Conservation (phyloP, 2,113 vertebrate species). For the Oreochromis niloticus region DNA sequence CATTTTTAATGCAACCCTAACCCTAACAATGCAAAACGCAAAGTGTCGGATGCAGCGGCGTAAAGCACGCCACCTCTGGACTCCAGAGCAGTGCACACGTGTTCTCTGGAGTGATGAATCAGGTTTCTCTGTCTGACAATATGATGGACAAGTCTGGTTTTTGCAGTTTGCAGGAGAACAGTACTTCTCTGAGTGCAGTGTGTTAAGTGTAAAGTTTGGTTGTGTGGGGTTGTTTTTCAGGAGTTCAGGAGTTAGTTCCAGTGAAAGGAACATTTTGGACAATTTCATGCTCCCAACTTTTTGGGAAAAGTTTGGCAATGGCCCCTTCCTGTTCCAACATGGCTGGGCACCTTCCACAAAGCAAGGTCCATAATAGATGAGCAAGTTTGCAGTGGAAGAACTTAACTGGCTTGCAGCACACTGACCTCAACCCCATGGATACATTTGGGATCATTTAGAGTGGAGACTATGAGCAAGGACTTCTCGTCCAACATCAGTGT, state of each 20-base stretch:
- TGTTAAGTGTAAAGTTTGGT: background rate
- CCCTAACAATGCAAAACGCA: background rate
- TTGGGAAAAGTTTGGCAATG: too few relatives aligned
- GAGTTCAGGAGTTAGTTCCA: background rate
- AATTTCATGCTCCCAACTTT: too few relatives aligned
- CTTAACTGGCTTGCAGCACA: accelerated
- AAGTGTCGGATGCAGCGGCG: accelerated
- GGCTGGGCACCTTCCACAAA: background rate
- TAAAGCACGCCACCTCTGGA: accelerated
- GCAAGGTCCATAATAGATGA: background rate
- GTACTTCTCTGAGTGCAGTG: background rate
- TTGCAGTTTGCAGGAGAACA: background rate
- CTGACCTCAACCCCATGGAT: background rate
- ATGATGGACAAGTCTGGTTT: background rate
- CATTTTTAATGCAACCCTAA: background rate
- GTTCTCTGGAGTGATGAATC: background rate
- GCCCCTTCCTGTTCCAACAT: background rate
- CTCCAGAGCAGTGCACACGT: background rate
- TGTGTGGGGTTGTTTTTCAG: background rate
- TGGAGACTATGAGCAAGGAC: background rate
- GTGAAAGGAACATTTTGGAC: background rate
- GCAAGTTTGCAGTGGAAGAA: background rate
- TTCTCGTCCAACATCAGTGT: background rate
- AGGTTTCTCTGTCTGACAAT: background rate
- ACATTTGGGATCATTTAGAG: background rate